These are phyloP conservation scores for Falco peregrinus DNA, from an alignment of 2,797 vertebrate species.

Conservation along the genomic window DNA sequence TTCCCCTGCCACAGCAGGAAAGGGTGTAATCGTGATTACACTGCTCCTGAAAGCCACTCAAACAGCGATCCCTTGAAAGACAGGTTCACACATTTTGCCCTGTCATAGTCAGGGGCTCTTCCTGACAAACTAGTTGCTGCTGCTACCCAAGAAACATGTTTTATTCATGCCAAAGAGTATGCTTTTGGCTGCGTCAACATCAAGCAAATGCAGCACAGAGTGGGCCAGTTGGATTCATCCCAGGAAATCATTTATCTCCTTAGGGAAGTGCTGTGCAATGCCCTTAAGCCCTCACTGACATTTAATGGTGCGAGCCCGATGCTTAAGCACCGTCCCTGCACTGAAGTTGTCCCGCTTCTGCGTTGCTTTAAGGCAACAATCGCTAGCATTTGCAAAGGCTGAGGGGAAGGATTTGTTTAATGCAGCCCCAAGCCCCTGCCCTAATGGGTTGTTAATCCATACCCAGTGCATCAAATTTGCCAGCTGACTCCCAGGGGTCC, in stretches of 20 bases:
- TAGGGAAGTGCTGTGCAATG: background rate
- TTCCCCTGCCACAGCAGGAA: background rate
- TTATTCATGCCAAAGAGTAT: slow-evolving; percentile 13
- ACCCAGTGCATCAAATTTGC: slow-evolving; percentile 11
- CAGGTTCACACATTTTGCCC: background rate
- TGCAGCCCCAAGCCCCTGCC: background rate
- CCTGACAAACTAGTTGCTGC: background rate
- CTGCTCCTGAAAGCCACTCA: background rate
- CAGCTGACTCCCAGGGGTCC: slow-evolving; percentile 22
- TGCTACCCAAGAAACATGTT: slow-evolving; percentile 15
- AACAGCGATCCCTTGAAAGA: background rate
- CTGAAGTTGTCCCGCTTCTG: background rate
- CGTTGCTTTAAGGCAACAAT: background rate
- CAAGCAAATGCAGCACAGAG: background rate
- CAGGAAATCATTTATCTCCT: background rate
- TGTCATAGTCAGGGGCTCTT: background rate
- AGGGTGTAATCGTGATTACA: background rate
- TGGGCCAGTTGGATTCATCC: slow-evolving; percentile 1
- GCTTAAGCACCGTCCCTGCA: background rate
- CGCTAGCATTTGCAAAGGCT: background rate
- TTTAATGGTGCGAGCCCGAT: background rate
- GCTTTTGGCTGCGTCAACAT: background rate
- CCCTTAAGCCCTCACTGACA: background rate
- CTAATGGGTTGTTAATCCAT: slow-evolving; percentile 61
- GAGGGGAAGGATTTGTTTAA: slow-evolving; percentile 21